Base-by-base conservation (phyloP, 2,888 invertebrate genomes). In the Pseudanteris insignis region DNA sequence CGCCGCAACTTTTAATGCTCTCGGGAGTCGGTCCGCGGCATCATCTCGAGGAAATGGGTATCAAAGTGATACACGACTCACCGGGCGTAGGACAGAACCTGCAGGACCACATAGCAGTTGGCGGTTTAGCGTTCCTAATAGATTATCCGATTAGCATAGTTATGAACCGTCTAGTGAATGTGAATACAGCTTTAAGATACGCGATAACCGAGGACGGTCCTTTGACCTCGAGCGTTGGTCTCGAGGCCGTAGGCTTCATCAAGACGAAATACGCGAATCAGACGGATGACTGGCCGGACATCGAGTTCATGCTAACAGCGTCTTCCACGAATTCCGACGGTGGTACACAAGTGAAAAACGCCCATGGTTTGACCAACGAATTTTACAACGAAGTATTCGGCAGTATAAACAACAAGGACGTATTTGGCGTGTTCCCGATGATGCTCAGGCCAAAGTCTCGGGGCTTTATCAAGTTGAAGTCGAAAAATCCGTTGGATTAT, bases 1-100 rank as follows among this genome's bases (percentile, higher is more conserved):
- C 91, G 0, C 96, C 97, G 0, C 97, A 98, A 70, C 77, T 98
- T 6, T 84, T 99, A 50, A 90, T 97, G 91, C 82, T 98, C n/a
- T 89, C 88, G 18, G 98, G 98, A 0, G 82, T 97, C 1, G 94
- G 94, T 1, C 91, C 92, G 0, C 84, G 82, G 12, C 78, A 85
- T n/a, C 90, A 94, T 73, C 81, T 94, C 2, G 76, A 84, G 61
- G 86, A 90, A 65, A 83, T 89, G 6, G 89, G 89, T 0, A 84
- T 93, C 36, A 85, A 88, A 6, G 86, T 92, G 28, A 83, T 94
- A 2, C 86, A 86, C 21, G 87, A 92, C 79, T 84, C 88, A 24
- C 91, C 91, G 0, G 92, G 92, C 1, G 94, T 94, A 0, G 94
- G 94, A 0, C 85, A 86, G 74, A 94, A 94, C 78, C 83, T 94